A percentile compares a stretch with the other conserved stretches of the same genome.
phyloP scores from a whole-genome alignment of 1,140 invertebrate species.

The Aleiodes sp. region DNA sequence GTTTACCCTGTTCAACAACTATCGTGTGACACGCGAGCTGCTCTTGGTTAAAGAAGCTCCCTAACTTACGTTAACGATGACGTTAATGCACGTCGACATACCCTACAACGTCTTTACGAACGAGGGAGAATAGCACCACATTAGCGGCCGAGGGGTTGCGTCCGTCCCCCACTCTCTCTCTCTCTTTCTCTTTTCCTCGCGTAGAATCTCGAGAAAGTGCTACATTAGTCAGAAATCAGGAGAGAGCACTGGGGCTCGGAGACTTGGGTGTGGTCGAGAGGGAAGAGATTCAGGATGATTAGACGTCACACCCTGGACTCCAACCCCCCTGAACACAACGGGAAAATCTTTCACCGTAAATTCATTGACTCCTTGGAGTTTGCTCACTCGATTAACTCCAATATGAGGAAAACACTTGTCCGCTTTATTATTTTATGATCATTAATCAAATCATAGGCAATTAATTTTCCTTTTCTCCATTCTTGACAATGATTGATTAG shows the following conservation, averaged over 20 bases:
- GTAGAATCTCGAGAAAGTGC: background rate
- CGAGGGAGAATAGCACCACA: background rate
- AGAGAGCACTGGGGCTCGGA: constrained; percentile 14
- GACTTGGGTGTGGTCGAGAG: constrained; percentile 43
- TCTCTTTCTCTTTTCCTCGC: background rate
- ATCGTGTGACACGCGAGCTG: constrained; percentile 39
- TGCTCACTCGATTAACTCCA: constrained; percentile 6
- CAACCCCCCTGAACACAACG: background rate
- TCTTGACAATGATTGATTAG: too few species aligned
- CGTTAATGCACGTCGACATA: constrained; percentile 34
- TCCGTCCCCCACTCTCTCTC: too few species aligned
- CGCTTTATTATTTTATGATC: background rate
- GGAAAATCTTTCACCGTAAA: background rate
- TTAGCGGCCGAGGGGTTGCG: background rate
- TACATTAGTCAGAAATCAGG: background rate
- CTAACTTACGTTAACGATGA: constrained; percentile 38
- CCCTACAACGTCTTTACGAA: constrained; percentile 3
- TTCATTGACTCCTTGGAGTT: constrained; percentile 12
- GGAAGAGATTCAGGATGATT: constrained; percentile 19
- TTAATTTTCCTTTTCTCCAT: too few species aligned
- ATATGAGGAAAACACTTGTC: constrained; percentile 9
- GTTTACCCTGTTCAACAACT: constrained; percentile 10
- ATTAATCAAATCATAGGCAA: background rate
- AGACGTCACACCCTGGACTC: background rate
- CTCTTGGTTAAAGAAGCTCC: constrained; percentile 17